Evolutionary conservation across 2,888 invertebrate species (phyloP).

Genomic region (Steromphala cineraria): DNA sequence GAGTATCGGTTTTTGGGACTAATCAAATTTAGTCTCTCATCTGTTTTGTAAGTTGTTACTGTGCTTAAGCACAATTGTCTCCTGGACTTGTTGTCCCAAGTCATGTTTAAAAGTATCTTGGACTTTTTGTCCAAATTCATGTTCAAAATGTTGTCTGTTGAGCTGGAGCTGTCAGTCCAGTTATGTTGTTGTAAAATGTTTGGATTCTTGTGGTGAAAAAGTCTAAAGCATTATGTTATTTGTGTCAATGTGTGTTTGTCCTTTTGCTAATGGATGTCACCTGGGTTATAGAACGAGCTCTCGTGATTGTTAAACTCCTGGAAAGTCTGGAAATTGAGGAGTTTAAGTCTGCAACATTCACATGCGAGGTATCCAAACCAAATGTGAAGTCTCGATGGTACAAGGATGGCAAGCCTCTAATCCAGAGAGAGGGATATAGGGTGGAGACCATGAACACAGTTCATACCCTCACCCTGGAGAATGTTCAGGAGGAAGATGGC

Average conservation of each 20-base stretch:
- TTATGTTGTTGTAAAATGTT: no score
- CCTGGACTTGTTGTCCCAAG: no score
- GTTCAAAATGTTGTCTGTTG: no score
- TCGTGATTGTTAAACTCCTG: conserved; percentile 58
- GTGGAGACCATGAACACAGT: conserved; percentile 84
- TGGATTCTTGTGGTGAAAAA: no score
- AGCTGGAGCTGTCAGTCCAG: no score
- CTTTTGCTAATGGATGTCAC: no score
- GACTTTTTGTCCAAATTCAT: no score
- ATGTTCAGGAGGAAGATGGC: conserved; percentile 63
- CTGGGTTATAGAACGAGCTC: conserved; percentile 53
- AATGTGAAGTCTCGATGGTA: conserved; percentile 94
- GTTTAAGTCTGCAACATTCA: conserved; percentile 82
- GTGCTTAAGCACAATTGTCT: background rate
- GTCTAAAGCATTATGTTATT: no score
- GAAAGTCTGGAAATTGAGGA: conserved; percentile 50
- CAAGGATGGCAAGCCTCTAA: conserved; percentile 85
- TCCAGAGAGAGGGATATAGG: conserved; percentile 87
- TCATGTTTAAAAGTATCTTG: no score
- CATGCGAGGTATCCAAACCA: conserved; percentile 95
- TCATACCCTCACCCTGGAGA: conserved; percentile 61
- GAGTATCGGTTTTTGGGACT: no score
- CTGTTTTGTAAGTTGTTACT: background rate
- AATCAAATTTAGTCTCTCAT: background rate
- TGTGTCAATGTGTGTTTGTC: no score